Percentiles rank a stretch among this genome's conserved stretches.
Conservation (phyloP, 2,113 vertebrate species). For the Cavia porcellus region DNA sequence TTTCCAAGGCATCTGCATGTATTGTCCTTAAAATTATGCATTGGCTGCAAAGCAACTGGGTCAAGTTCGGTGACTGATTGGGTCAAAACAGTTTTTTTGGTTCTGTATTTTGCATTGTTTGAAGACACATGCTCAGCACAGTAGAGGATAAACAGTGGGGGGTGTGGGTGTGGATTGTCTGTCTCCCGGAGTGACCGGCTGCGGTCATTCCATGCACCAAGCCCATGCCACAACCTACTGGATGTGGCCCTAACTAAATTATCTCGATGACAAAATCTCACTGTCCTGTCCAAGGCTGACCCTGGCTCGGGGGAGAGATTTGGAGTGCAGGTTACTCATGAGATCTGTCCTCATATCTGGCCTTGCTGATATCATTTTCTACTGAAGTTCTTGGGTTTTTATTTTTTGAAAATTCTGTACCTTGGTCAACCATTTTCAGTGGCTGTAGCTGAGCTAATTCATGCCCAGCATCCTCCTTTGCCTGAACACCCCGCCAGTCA, state of each 20-base stretch:
- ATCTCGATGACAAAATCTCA: not conserved
- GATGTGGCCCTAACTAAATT: not conserved
- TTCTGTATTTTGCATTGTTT: not conserved
- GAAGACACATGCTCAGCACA: not conserved
- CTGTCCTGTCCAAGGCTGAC: not conserved
- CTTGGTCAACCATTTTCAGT: not conserved
- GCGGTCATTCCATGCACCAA: not conserved
- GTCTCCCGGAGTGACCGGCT: not conserved
- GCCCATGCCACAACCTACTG: not conserved
- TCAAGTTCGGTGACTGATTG: constrained; percentile 59
- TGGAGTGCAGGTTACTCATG: not conserved
- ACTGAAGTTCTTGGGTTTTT: not conserved
- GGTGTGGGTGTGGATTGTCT: not conserved
- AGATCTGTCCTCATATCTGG: not conserved
- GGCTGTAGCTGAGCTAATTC: not conserved
- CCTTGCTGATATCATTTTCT: not conserved
- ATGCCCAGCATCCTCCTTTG: not conserved
- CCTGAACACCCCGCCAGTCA: not conserved
- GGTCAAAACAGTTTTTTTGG: not conserved
- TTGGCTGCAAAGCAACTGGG: not conserved
- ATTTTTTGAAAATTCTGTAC: not conserved
- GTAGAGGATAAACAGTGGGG: not conserved
- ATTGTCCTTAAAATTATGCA: constrained; percentile 16
- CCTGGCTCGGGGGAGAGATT: not conserved
- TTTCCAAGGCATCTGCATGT: not conserved